These are phyloP conservation scores for Sphenodon punctatus DNA, from an alignment of 2,797 vertebrate species.

Conservation along the genomic window DNA sequence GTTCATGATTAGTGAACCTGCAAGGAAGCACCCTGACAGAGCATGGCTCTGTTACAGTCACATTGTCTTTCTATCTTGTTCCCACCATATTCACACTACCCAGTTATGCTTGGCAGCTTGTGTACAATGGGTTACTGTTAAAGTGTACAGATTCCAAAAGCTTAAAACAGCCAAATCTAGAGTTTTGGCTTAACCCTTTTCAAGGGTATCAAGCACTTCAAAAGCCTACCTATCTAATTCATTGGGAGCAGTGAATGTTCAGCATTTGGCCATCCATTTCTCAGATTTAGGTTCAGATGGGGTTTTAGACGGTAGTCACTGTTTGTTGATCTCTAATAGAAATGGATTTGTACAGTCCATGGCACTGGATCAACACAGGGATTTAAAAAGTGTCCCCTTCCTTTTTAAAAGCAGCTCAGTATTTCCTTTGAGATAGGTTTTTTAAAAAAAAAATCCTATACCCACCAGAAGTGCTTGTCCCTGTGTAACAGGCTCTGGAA, in stretches of 20 bases:
- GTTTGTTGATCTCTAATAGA: background rate
- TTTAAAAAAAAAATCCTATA: background rate
- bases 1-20: too few species aligned
- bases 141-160: too few species aligned
- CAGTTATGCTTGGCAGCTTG: too few species aligned
- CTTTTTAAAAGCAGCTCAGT: background rate
- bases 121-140: too few species aligned
- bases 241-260: background rate
- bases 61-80: too few species aligned
- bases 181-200: background rate
- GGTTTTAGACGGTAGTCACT: background rate
- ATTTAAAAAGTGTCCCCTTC: background rate
- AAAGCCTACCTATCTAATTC: background rate
- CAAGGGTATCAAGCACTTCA: rapidly evolving
- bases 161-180: background rate
- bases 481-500: too few species aligned
- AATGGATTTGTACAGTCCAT: background rate
- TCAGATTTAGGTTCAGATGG: background rate
- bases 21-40: too few species aligned
- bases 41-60: too few species aligned
- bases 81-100: too few species aligned
- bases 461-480: background rate
- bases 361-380: background rate
- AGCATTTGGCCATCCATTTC: background rate
- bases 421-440: background rate